These are phyloP conservation scores for Candidula unifasciata DNA, from an alignment of 2,888 invertebrate species.

Conservation along the genomic window DNA sequence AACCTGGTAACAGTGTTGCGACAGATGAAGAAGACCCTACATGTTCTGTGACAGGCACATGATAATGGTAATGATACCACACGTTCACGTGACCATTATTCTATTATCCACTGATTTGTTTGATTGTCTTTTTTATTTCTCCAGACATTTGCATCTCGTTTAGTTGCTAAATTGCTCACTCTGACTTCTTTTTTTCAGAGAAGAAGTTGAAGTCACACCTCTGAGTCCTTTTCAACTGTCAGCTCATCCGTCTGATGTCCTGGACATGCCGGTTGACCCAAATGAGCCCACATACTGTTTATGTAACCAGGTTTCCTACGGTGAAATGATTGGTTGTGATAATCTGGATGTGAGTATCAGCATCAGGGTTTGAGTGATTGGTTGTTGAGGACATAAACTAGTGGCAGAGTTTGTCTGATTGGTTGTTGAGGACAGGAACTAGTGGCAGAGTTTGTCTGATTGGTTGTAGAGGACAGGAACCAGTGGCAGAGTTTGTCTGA, in stretches of 20 bases:
- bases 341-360: conserved; percentile 80
- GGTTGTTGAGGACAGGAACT: too few species aligned
- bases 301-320: conserved; percentile 95
- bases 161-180: neutral
- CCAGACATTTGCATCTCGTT: neutral
- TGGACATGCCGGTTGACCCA: conserved; percentile 87
- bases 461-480: too few species aligned
- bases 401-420: too few species aligned
- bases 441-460: too few species aligned
- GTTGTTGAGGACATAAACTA: too few species aligned
- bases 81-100: too few species aligned
- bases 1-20: too few species aligned
- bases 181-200: conserved; percentile 16
- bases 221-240: conserved; percentile 64
- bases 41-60: too few species aligned
- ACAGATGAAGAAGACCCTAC: too few species aligned
- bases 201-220: conserved; percentile 34
- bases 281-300: conserved; percentile 99
- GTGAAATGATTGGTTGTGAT: conserved; percentile 98
- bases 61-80: too few species aligned
- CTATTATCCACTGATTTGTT: neutral
- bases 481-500: too few species aligned
- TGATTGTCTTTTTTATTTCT: neutral
- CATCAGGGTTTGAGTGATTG: too few species aligned
- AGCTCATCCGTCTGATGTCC: conserved; percentile 81